Evolutionary conservation across 2,113 vertebrate genomes (phyloP), one percentile per base, ranked within the genome.

Genomic region (Labeo rohita): DNA sequence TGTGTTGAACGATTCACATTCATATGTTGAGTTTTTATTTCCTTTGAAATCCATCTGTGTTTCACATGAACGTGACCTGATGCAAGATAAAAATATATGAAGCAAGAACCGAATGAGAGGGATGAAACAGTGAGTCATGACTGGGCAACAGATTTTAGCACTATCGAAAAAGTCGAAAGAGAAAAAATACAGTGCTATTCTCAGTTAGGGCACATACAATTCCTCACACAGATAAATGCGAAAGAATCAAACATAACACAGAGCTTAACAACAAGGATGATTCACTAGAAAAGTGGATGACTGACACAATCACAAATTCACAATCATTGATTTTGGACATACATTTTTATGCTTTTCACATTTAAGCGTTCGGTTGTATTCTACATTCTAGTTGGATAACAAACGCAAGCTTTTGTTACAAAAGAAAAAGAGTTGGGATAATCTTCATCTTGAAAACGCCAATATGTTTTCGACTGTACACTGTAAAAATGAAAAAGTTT

Each of bases 201-300:
- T 80, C 39, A 65, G 56, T 50, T 21, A 39, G 47, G 47, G 21
- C 18, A 59, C 68, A 45, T 28, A 80, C 13, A 68, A 61, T 39
- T 82, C 59, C 59, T 75, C 68, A 81, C 68, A 80, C 23, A 86
- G 21, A 75, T 45, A 63, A 45, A 68, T 39, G 23, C 10, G 28
- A n/a, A 85, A 11, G 34, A 49, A 75, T 21, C 16, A 63, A 76
- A 82, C 9, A 65, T 15, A 45, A 81, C 18, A 21, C 18, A 45
- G 68, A 68, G 45, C 59, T 80, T 1, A 49, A 74, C 72, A 49
- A n/a, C 47, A 75, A 49, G 11, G 9, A 66, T 13, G 23, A 34
- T 23, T 23, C 63, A 66, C 23, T 12, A 65, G 63, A 65, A 28
- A 65, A 28, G 23, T 65, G 28, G 5, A 65, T 65, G n/a, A 13